Percentiles rank a stretch among this genome's conserved stretches.
phyloP scores from a whole-genome alignment of 2,888 invertebrate genomes.

The Torymus auratus region DNA sequence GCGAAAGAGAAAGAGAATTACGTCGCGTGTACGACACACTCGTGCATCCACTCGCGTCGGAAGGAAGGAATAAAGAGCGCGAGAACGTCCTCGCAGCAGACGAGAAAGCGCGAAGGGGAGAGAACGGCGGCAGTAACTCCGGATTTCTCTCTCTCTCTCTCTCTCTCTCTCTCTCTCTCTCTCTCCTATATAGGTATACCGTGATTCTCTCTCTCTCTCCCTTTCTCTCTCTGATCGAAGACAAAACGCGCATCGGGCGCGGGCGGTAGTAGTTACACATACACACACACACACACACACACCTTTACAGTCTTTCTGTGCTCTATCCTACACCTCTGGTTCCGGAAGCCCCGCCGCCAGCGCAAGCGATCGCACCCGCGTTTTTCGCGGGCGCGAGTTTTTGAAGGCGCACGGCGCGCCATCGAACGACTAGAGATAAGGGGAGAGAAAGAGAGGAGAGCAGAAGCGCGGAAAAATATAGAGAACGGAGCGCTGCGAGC shows the following conservation, averaged over 20 bases:
- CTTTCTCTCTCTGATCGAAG: conserved; percentile 26
- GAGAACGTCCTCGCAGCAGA: conserved; percentile 34
- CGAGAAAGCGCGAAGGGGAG: conserved; percentile 28
- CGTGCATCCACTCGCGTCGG: too few relatives aligned
- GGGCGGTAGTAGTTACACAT: too few relatives aligned
- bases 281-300: too few relatives aligned
- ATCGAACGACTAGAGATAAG: neutral
- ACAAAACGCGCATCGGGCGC: conserved; percentile 30
- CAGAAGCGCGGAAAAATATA: conserved; percentile 19
- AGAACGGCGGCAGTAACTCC: conserved; percentile 20
- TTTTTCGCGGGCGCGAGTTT: neutral
- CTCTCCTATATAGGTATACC: too few relatives aligned
- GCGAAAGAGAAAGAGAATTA: neutral
- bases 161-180: too few relatives aligned
- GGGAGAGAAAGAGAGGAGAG: neutral
- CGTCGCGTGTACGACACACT: neutral
- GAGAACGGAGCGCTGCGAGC: too few relatives aligned
- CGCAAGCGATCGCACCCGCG: too few relatives aligned
- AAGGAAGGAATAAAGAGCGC: neutral
- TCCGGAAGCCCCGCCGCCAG: too few relatives aligned
- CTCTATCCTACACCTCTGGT: too few relatives aligned
- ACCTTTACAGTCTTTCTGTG: too few relatives aligned
- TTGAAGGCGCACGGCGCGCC: neutral
- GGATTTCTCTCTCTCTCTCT: too few relatives aligned
- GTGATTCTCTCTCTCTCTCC: too few relatives aligned